Evolutionary conservation across 2,113 vertebrate genomes (phyloP).

Genomic region (Paedocypris sp.): DNA sequence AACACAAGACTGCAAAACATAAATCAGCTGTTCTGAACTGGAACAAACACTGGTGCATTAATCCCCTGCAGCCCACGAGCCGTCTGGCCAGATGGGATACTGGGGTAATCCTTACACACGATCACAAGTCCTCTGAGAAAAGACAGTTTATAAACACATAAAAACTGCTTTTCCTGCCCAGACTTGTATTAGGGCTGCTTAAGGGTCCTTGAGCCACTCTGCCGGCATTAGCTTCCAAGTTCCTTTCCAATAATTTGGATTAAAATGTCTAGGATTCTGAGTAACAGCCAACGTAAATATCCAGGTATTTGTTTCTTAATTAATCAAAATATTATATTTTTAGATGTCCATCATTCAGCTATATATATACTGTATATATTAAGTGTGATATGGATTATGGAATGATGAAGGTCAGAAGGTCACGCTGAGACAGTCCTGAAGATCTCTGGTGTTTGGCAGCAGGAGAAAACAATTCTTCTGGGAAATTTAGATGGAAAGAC

Average conservation of each 20-base stretch:
- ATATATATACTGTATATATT: too few relatives aligned
- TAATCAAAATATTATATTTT: too few relatives aligned
- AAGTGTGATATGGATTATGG: too few relatives aligned
- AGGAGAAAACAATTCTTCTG: too few relatives aligned
- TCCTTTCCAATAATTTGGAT: not conserved
- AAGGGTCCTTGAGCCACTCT: not conserved
- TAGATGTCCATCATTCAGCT: too few relatives aligned
- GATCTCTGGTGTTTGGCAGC: too few relatives aligned
- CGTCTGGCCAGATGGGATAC: constrained; percentile 44
- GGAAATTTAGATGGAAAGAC: not conserved
- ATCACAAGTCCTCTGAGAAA: constrained; percentile 27
- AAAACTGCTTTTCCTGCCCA: not conserved
- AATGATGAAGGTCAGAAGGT: too few relatives aligned
- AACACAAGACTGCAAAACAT: constrained; percentile 5
- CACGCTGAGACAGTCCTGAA: too few relatives aligned
- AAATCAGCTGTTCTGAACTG: constrained; percentile 1
- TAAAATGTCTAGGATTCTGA: not conserved
- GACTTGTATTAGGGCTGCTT: not conserved
- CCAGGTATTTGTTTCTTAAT: too few relatives aligned
- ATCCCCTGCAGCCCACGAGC: constrained; percentile 19
- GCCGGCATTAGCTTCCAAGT: not conserved
- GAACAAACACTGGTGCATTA: constrained; percentile 11
- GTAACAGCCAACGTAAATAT: not conserved
- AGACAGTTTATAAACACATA: not conserved
- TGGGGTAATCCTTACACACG: constrained; percentile 48